These are phyloP conservation scores for Leptinotarsa tumamoca DNA, from an alignment of 2,888 invertebrate genomes.

Conservation along the genomic window DNA sequence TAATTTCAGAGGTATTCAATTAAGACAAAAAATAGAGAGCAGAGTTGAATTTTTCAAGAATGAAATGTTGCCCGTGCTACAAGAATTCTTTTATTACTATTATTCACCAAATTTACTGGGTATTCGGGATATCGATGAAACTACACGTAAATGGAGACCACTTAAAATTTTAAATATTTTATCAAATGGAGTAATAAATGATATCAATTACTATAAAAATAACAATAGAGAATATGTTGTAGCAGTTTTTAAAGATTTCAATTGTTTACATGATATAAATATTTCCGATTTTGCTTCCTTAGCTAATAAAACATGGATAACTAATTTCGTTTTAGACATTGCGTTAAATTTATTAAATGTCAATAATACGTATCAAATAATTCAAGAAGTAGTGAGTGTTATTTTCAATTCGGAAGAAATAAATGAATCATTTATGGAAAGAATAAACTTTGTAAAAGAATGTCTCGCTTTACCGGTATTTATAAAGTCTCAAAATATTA, in stretches of 20 bases:
- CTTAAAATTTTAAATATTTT: background rate
- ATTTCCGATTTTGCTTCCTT: background rate
- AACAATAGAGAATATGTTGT: slow-evolving; percentile 7
- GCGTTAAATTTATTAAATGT: background rate
- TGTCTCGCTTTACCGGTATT: too few relatives aligned
- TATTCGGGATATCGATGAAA: background rate
- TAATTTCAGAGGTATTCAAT: too few relatives aligned
- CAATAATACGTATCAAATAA: background rate
- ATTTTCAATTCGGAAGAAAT: too few relatives aligned
- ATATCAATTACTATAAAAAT: background rate
- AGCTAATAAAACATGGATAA: background rate
- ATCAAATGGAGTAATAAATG: slow-evolving; percentile 10
- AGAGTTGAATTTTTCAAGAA: background rate
- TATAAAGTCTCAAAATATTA: too few relatives aligned
- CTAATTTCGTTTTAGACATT: slow-evolving; percentile 9
- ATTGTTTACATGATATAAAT: background rate
- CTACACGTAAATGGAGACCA: background rate
- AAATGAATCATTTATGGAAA: too few relatives aligned
- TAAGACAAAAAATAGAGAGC: slow-evolving; percentile 6
- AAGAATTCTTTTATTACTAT: slow-evolving; percentile 10
- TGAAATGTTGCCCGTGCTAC: slow-evolving; percentile 1
- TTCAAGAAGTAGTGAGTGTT: too few relatives aligned
- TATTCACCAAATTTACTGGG: slow-evolving; percentile 1
- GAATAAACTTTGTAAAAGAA: too few relatives aligned
- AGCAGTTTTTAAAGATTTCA: background rate